phyloP scores from a whole-genome alignment of 2,888 invertebrate genomes.

The Dichetophora obliterata region DNA sequence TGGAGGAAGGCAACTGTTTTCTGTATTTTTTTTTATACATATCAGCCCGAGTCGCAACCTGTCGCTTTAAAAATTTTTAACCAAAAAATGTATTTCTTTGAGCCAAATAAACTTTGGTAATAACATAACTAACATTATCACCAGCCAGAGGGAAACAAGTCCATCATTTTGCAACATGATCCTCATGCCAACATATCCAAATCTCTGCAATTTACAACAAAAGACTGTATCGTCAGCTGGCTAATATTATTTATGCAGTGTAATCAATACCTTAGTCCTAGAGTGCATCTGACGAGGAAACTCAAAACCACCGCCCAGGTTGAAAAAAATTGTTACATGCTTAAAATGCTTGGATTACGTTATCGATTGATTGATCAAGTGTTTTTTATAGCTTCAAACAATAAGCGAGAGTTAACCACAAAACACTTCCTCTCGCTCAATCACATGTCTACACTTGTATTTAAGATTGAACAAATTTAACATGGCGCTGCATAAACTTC shows the following conservation, averaged over 20 bases:
- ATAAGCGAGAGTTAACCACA: conserved; percentile 16
- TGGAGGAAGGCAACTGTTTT: neutral
- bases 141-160: neutral
- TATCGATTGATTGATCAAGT: conserved; percentile 12
- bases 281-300: neutral
- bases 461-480: neutral
- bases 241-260: neutral
- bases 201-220: neutral
- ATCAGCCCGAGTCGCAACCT: neutral
- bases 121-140: too few species aligned
- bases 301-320: neutral
- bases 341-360: neutral
- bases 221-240: conserved; percentile 8
- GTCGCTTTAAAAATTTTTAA: neutral
- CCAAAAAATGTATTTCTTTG: neutral
- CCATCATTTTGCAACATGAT: neutral
- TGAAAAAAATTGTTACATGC: conserved; percentile 7
- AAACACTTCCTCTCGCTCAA: conserved; percentile 26
- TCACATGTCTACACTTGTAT: neutral
- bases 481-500: neutral
- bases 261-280: conserved; percentile 1
- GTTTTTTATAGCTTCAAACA: neutral
- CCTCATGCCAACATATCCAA: neutral
- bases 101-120: neutral
- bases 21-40: neutral